Conservation (phyloP, 1,140 invertebrate genomes). For the Caenorhabditis remanei region DNA sequence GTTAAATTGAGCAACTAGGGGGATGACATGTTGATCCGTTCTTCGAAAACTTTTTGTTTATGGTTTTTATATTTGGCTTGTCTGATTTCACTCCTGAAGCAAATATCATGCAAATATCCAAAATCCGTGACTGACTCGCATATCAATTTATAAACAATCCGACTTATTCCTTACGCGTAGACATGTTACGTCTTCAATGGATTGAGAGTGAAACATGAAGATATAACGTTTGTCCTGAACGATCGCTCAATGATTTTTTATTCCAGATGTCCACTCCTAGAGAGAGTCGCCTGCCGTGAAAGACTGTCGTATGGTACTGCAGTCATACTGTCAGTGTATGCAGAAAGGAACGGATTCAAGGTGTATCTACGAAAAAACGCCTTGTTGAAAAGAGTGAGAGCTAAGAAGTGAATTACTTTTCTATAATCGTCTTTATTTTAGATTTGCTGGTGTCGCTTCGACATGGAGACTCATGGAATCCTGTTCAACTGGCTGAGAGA, state of each 20-base stretch:
- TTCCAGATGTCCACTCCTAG: slow-evolving; percentile 10
- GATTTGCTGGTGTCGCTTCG: slow-evolving; percentile 24
- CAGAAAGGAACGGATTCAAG: background rate
- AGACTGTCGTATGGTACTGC: slow-evolving; percentile 40
- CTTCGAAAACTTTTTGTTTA: background rate
- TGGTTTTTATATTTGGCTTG: background rate
- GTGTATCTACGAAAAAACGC: slow-evolving; percentile 26
- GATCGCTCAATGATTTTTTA: background rate
- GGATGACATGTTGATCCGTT: slow-evolving; percentile 11
- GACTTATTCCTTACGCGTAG: background rate
- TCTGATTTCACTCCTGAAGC: background rate
- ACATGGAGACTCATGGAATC: background rate
- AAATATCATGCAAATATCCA: background rate
- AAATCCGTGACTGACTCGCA: background rate
- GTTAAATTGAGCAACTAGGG: background rate
- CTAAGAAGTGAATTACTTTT: background rate
- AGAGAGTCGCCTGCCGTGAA: slow-evolving; percentile 5
- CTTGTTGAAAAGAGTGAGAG: slow-evolving; percentile 30
- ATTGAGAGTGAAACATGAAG: background rate
- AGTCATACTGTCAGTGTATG: slow-evolving; percentile 22
- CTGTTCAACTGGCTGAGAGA: background rate
- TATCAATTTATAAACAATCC: background rate
- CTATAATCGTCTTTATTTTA: background rate
- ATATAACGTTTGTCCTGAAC: background rate
- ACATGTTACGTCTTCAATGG: background rate